Evolutionary conservation across 1,140 invertebrate species (phyloP).

Genomic region (Trichonephila clavata): DNA sequence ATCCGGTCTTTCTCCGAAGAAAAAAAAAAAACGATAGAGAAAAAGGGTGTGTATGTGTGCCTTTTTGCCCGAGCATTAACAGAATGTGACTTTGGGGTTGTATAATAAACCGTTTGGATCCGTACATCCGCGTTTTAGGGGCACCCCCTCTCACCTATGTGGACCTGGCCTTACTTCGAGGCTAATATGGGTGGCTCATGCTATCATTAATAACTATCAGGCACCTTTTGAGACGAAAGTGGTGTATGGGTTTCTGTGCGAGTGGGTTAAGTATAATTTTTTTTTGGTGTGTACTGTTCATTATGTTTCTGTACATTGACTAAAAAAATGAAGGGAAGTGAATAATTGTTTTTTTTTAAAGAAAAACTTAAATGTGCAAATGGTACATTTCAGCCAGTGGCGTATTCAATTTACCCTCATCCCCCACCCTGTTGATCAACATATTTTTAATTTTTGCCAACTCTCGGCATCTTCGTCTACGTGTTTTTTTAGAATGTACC

Average conservation of each 20-base stretch:
- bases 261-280: no score
- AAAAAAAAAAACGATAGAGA: neutral
- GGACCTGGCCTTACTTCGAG: constrained; percentile 15
- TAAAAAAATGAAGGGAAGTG: no score
- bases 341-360: no score
- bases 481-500: no score
- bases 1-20: constrained; percentile 24
- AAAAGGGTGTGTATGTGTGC: neutral
- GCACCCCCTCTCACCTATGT: constrained; percentile 22
- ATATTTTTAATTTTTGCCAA: no score
- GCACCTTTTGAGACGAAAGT: neutral
- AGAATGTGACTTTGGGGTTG: neutral
- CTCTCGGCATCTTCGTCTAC: no score
- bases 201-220: constrained; percentile 29
- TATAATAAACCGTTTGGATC: constrained; percentile 20
- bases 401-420: no score
- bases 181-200: constrained; percentile 30
- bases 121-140: constrained; percentile 20
- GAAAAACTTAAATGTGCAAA: no score
- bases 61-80: neutral
- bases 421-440: no score
- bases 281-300: no score
- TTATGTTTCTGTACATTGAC: no score
- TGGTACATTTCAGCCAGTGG: no score
- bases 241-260: neutral